Percentiles rank a stretch among this genome's conserved stretches.
These are phyloP conservation scores for Drosophila dunni DNA, from an alignment of 1,140 invertebrate genomes.

Conservation along the genomic window DNA sequence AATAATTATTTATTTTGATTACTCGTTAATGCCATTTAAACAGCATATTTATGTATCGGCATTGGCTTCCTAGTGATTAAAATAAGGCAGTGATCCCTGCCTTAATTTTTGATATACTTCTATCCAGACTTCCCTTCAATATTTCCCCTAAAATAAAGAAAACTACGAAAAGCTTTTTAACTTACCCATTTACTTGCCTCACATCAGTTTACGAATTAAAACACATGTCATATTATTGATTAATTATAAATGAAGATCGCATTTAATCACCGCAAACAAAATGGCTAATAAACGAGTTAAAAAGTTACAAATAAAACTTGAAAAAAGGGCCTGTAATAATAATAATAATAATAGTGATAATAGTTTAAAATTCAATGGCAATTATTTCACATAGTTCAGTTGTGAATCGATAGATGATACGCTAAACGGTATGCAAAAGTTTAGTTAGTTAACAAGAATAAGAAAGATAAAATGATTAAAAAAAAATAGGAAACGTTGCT, in stretches of 20 bases:
- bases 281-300: conserved; percentile 13
- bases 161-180: background rate
- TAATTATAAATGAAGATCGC: conserved; percentile 34
- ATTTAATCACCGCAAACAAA: conserved; percentile 35
- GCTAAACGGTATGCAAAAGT: background rate
- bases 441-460: background rate
- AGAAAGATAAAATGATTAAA: background rate
- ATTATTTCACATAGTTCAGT: background rate
- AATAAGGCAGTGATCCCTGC: too few relatives aligned
- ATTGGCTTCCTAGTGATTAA: too few relatives aligned
- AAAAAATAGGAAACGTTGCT: background rate
- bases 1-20: too few relatives aligned
- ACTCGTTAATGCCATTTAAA: too few relatives aligned
- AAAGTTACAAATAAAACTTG: conserved; percentile 8
- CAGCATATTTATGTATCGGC: too few relatives aligned
- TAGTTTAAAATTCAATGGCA: background rate
- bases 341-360: background rate
- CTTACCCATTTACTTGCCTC: background rate
- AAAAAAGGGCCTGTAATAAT: conserved; percentile 4
- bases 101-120: too few relatives aligned
- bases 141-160: too few relatives aligned
- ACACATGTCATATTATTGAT: conserved; percentile 8
- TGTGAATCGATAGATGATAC: background rate
- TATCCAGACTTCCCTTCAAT: too few relatives aligned
- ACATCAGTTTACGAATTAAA: background rate